A percentile compares a stretch with the other conserved stretches of the same genome.
Conservation (phyloP, 2,797 vertebrate genomes). For the Trematomus bernacchii region DNA sequence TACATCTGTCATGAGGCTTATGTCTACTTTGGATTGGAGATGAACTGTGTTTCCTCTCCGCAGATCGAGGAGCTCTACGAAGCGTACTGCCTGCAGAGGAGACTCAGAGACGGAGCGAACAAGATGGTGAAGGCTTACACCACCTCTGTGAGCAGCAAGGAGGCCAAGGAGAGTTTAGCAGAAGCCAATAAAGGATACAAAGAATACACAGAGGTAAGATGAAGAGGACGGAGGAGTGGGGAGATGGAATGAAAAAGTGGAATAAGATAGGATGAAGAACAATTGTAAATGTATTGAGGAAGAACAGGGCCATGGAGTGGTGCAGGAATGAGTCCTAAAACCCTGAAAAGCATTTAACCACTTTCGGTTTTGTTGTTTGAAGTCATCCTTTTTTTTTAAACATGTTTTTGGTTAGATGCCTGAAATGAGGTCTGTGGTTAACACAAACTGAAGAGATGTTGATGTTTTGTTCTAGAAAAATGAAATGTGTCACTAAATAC, state of each 20-base stretch:
- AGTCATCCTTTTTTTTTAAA: no score
- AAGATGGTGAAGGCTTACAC: slow-evolving; percentile 97
- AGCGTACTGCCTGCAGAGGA: slow-evolving; percentile 94
- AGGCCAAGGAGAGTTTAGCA: slow-evolving; percentile 92
- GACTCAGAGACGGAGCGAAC: slow-evolving; percentile 93
- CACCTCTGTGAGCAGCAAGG: slow-evolving; percentile 89
- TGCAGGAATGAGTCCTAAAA: no score
- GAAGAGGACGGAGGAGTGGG: neutral
- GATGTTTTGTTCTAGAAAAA: no score
- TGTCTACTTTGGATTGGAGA: neutral
- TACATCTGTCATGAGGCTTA: neutral
- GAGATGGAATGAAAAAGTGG: neutral
- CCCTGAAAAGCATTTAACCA: no score
- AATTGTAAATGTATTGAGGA: neutral
- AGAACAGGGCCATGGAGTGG: neutral
- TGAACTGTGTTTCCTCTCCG: neutral
- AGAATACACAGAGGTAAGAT: slow-evolving; percentile 94
- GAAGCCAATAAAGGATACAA: slow-evolving; percentile 96
- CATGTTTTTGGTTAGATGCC: no score
- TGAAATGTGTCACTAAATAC: no score
- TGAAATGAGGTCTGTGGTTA: no score
- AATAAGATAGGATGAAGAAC: neutral
- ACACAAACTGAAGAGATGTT: no score
- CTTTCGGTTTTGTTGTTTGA: no score
- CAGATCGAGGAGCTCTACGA: slow-evolving; percentile 97